Percentiles rank a stretch among this genome's conserved stretches.
Evolutionary conservation across 2,888 invertebrate genomes (phyloP).

Genomic region (Venusia cambrica): DNA sequence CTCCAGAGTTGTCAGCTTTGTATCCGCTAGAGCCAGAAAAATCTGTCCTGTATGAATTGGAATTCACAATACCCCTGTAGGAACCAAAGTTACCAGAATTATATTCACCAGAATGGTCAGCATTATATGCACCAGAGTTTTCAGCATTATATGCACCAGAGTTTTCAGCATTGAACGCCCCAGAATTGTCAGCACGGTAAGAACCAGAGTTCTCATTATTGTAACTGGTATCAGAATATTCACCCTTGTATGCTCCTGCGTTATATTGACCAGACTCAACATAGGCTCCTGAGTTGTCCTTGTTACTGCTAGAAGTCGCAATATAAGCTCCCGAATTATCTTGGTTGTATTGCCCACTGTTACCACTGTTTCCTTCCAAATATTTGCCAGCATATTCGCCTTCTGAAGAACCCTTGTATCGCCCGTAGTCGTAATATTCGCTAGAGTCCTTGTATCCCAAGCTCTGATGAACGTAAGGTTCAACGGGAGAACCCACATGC

Average conservation of each 20-base stretch:
- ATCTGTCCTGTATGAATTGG: constrained; percentile 18
- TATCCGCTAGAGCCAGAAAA: neutral
- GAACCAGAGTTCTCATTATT: constrained; percentile 5
- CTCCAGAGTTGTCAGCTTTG: neutral
- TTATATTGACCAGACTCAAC: constrained; percentile 23
- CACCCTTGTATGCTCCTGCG: constrained; percentile 5
- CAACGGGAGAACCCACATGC: constrained; percentile 56
- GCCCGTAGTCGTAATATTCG: constrained; percentile 45
- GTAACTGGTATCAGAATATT: constrained; percentile 25
- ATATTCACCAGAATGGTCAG: constrained; percentile 9
- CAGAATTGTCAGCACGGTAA: no score
- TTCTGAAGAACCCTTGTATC: constrained; percentile 43
- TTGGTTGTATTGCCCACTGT: constrained; percentile 45
- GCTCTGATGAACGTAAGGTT: constrained; percentile 60
- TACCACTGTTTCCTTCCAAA: constrained; percentile 37
- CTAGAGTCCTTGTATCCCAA: constrained; percentile 50
- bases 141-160: constrained; percentile 8
- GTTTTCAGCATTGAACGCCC: constrained; percentile 9
- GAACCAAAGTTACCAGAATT: constrained; percentile 25
- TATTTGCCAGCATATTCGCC: constrained; percentile 30
- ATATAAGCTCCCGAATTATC: constrained; percentile 53
- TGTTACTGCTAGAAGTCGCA: constrained; percentile 29
- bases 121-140: constrained; percentile 15
- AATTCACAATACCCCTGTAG: constrained; percentile 18
- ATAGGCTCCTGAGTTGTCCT: constrained; percentile 32